Evolutionary conservation across 1,140 invertebrate species (phyloP), one percentile per base, ranked within the genome.

Genomic region (Ruditapes philippinarum): DNA sequence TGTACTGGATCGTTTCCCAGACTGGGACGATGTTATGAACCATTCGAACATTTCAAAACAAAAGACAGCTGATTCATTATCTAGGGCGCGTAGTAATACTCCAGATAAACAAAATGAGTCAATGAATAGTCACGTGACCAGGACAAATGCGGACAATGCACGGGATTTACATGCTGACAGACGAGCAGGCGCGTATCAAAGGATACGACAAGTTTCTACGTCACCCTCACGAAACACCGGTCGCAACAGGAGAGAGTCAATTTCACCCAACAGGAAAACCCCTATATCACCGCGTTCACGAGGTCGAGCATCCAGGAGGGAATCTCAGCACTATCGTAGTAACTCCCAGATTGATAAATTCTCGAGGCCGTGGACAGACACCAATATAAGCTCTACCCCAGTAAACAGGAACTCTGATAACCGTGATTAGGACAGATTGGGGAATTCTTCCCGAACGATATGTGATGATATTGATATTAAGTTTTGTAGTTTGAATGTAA

Each of bases 11-110:
- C 22, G 40, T 11, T 79, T 79, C 49, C 76, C 76, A 22, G 42
- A 79, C 49, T 79, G 76, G 76, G 45, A 79, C 45, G n/a, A 19
- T 4, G 31, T 54, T 36, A 22, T 79, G 25, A 42, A 79, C 5
- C n/a, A 49, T 19, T 11, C 57, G n/a, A 5, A 3, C 33, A 28
- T 65, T 7, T 65, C 51, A 57, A 45, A 45, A 45, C 42, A 45
- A 7, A 14, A 45, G n/a, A 9, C 54, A 57, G 54, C 54, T 57
- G 54, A 57, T 57, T 22, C 5, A 19, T 9, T 5, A 57, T 9
- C 5, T 57, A 57, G 54, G 54, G 4, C 54, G 19, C 54, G 54
- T 25, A 57, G 54, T 57, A 57, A 57, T 57, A n/a, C 54, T 5
- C 25, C 25, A 57, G 4, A 5, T n/a, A 19, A 57, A 25, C 54